Conservation (phyloP, 2,888 invertebrate species). For the Sarcophaga variegata region DNA sequence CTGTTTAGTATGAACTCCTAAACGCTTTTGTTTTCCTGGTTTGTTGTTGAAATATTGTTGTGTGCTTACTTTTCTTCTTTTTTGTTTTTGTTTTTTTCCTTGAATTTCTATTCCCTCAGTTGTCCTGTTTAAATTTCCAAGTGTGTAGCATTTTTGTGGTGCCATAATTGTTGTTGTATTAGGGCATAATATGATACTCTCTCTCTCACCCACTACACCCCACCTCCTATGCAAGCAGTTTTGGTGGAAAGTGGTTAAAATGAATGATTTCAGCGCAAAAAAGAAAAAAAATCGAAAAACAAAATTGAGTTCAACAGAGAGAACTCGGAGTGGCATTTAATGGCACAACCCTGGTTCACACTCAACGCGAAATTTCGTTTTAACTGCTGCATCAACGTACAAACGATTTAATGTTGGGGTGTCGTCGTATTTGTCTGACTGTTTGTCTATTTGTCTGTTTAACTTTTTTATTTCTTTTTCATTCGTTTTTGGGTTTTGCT, state of each 20-base stretch:
- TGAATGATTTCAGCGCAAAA: constrained; percentile 32
- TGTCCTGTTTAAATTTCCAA: constrained; percentile 54
- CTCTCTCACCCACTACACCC: background rate
- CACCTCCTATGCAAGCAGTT: background rate
- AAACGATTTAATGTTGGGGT: constrained; percentile 1
- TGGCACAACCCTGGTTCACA: constrained; percentile 50
- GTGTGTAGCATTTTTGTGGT: constrained; percentile 52
- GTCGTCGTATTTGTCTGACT: background rate
- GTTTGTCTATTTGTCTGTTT: background rate
- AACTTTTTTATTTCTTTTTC: background rate
- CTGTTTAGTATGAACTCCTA: background rate
- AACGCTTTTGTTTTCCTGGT: background rate
- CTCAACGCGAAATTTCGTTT: constrained; percentile 35
- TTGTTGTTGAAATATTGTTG: background rate
- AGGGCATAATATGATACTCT: background rate
- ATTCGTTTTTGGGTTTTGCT: too few relatives aligned
- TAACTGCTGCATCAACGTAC: background rate
- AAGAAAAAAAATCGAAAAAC: constrained; percentile 11
- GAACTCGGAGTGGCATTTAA: constrained; percentile 37
- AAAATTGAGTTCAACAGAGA: constrained; percentile 45
- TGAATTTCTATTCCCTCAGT: constrained; percentile 27
- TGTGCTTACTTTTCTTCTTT: background rate
- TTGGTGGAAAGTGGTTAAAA: constrained; percentile 41
- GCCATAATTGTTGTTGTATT: constrained; percentile 52
- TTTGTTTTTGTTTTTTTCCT: background rate